Base-by-base conservation (phyloP, 2,888 invertebrate species). In the Trissoscelio sp. region DNA sequence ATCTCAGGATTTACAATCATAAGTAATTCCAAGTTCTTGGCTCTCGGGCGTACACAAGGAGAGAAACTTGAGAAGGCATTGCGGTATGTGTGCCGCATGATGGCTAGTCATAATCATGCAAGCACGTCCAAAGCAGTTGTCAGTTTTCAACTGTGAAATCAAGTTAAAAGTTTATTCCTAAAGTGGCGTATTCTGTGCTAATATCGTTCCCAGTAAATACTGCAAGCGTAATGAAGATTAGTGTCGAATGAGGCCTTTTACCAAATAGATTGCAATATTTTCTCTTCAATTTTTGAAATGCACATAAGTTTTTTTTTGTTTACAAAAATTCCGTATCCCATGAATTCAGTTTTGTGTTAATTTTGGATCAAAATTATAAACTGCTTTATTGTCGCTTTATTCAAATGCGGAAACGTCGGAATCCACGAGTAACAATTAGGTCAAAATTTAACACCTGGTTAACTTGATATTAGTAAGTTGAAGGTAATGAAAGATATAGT, bases 51-150 rank as follows among this genome's bases (percentile, higher is more conserved):
- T 53, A 42, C 18, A 66, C 53, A 66, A 42, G 48, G 16, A 39
- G 66, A 37, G 66, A 66, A 66, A 66, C 66, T 66, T 53, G 11
- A 42, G 42, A 39, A 18, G 39, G 66, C 6, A 66, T 53, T 53
- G 24, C 28, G 22, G 53, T 66, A 42, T 53, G 18, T 66, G 42
- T 53, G 53, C 42, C 66, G 20, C 66, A 37, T 66, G 66, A 51
- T 66, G 66, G 66, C 66, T 66, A 66, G 66, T 66, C 66, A 66
- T 66, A 53, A 53, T 66, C 66, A 66, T 53, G 66, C 53, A 53
- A 53, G 53, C 53, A 66, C 53, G 66, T 48, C 66, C 53, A 12
- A 53, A 24, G 53, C 66, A 66, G 66, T 53, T 66, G 53, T 42
- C 66, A 53, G 39, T 53, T 66, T 66, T 53, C 53, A 66, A 66